Base-by-base conservation (phyloP, 2,888 invertebrate species). In the Catotricha subobsoleta region DNA sequence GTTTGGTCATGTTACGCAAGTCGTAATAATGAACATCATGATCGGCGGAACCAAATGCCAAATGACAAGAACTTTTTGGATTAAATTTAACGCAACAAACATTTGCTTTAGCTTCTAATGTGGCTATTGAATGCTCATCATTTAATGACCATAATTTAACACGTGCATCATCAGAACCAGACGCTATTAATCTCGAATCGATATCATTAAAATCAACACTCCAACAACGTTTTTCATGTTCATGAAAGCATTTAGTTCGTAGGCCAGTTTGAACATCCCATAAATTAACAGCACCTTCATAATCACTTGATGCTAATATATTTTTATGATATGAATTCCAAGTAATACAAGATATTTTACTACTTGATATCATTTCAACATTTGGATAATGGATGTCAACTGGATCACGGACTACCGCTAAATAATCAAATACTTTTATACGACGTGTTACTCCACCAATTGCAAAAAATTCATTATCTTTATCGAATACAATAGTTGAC, bases 21-120 rank as follows among this genome's bases (percentile, higher is more conserved):
- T 94, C 94, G 62, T 91, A 94, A 58, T 92, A 91, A 62, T 94
- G 90, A 40, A 94, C 90, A 66, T 87, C 88, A 62, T 92, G 92
- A 66, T 94, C 92, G 19, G 94, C 92, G n/a, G 88, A 88, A 12
- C 92, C 92, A 65, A 91, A 92, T 2, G 91, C 90, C 44, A 94
- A 68, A 58, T 91, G 84, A 57, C 80, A 83, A 1, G 86, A 78
- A 47, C 81, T 84, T 45, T 72, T 67, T 1, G 86, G 86, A 59
- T 82, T 84, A 59, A 87, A 87, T 57, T 91, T 81, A 13, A 94
- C 92, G 63, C 91, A 92, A 62, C 92, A 94, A 39, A 94, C 90
- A 63, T 94, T 92, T 45, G 90, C 91, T 61, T 86, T 83, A 1
- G 90, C 90, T 62, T 92, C 90, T 13, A 94, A 64, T 6, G 83